Percentiles rank a stretch among this genome's conserved stretches.
These are phyloP conservation scores for Rhinophrynus dorsalis DNA, from an alignment of 2,797 vertebrate genomes.

Conservation along the genomic window DNA sequence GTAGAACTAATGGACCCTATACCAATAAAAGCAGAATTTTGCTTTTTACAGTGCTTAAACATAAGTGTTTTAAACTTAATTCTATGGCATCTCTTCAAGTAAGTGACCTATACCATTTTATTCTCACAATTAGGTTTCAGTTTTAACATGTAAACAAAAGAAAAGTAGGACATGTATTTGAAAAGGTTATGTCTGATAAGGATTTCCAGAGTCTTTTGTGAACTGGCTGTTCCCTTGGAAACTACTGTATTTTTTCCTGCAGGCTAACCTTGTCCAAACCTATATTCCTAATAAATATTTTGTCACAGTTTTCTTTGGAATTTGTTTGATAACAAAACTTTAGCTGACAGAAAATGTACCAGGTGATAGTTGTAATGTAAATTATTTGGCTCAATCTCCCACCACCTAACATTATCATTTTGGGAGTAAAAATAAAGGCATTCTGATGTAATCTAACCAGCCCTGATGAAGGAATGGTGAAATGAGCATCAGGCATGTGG, in stretches of 20 bases:
- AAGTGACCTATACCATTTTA: not conserved
- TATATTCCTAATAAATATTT: conserved; percentile 13
- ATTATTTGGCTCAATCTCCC: no score
- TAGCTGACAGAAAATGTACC: conserved; percentile 8
- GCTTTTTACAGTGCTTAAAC: no score
- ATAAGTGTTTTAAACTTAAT: not conserved
- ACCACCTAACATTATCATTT: no score
- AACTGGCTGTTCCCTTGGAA: conserved; percentile 20
- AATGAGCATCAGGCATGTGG: no score
- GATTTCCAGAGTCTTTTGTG: not conserved
- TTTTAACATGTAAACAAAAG: not conserved
- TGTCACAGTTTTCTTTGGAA: conserved; percentile 5
- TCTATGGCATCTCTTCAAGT: not conserved
- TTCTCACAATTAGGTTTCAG: not conserved
- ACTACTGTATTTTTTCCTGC: conserved; percentile 6
- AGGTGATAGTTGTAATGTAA: conserved; percentile 1
- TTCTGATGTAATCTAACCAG: no score
- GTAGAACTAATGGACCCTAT: no score
- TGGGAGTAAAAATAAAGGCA: no score
- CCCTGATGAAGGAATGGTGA: no score
- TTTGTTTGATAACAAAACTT: not conserved
- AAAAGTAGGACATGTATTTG: conserved; percentile 1
- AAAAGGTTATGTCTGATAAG: conserved; percentile 37
- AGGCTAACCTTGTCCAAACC: conserved; percentile 20
- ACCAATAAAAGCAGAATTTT: no score